Evolutionary conservation across 2,113 vertebrate species (phyloP).

Genomic region (Proterorhinus semilunaris): DNA sequence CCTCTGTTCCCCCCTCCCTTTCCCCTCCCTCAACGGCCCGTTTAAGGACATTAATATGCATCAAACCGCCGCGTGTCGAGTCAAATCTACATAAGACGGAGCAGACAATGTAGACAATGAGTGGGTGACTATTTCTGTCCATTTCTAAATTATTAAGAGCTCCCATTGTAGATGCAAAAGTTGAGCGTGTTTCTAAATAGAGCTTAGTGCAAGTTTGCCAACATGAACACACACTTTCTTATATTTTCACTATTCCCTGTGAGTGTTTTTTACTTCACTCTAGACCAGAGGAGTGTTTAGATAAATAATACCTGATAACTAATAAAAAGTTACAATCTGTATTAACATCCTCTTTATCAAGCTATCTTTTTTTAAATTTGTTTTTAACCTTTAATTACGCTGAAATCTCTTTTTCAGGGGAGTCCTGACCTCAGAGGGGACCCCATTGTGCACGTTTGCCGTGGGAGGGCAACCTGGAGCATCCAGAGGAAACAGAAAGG

Average conservation of each 20-base stretch:
- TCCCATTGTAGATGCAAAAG: slow-evolving; percentile 34
- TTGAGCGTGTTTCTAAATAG: slow-evolving; percentile 34
- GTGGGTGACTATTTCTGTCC: slow-evolving; percentile 43
- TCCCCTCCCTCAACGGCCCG: slow-evolving; percentile 53
- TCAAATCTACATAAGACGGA: slow-evolving; percentile 38
- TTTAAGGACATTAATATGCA: slow-evolving; percentile 76
- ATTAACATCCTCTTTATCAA: too few species aligned
- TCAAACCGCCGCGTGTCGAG: slow-evolving; percentile 53
- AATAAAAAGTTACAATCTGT: too few species aligned
- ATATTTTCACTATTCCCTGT: background rate
- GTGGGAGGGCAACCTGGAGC: too few species aligned
- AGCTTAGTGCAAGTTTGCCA: slow-evolving; percentile 14
- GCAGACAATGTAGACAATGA: slow-evolving; percentile 41
- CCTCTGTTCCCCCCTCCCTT: slow-evolving; percentile 41
- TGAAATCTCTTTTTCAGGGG: too few species aligned
- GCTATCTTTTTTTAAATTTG: too few species aligned
- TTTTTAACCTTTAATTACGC: too few species aligned
- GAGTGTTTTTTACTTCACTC: too few species aligned
- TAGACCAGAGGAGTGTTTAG: too few species aligned
- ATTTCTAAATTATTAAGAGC: slow-evolving; percentile 37
- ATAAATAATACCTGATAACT: too few species aligned
- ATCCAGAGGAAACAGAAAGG: too few species aligned
- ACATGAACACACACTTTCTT: background rate
- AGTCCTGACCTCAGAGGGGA: too few species aligned
- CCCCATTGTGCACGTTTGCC: too few species aligned